phyloP scores from a whole-genome alignment of 2,888 invertebrate genomes.

The Liodrosophila aerea region DNA sequence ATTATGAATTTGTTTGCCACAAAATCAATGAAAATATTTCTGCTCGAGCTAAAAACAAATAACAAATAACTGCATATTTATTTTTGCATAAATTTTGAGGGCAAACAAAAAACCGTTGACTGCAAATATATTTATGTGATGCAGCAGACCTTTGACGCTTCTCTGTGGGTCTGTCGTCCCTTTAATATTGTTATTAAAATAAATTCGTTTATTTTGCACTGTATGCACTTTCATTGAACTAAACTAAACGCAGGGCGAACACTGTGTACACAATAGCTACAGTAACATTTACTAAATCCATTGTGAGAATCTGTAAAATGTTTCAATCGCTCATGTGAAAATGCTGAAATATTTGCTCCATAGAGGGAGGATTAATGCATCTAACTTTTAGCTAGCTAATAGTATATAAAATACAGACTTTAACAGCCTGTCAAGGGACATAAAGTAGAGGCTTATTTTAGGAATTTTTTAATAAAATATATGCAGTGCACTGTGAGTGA shows the following conservation, averaged over 20 bases:
- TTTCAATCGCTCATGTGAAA: neutral
- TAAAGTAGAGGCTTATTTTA: too few relatives aligned
- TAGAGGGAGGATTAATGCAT: too few relatives aligned
- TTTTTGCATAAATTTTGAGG: conserved; percentile 54
- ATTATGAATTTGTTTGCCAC: conserved; percentile 48
- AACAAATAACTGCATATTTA: conserved; percentile 57
- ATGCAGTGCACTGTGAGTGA: too few relatives aligned
- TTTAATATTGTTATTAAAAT: conserved; percentile 19
- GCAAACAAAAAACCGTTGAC: conserved; percentile 12
- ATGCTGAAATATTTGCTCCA: neutral
- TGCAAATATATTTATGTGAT: neutral
- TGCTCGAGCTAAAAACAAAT: conserved; percentile 29
- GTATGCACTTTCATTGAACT: conserved; percentile 30
- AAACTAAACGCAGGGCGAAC: conserved; percentile 31
- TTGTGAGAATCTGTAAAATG: conserved; percentile 8
- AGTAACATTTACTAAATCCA: conserved; percentile 40
- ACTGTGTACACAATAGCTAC: conserved; percentile 57
- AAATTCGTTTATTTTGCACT: conserved; percentile 5
- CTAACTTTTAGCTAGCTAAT: too few relatives aligned
- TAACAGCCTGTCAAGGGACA: too few relatives aligned
- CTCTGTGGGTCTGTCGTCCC: neutral
- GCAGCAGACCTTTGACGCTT: conserved; percentile 4
- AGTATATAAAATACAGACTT: too few relatives aligned
- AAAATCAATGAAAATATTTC: conserved; percentile 74
- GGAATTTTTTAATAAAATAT: too few relatives aligned